Conservation (phyloP, 2,113 vertebrate species). For the Otis tarda region DNA sequence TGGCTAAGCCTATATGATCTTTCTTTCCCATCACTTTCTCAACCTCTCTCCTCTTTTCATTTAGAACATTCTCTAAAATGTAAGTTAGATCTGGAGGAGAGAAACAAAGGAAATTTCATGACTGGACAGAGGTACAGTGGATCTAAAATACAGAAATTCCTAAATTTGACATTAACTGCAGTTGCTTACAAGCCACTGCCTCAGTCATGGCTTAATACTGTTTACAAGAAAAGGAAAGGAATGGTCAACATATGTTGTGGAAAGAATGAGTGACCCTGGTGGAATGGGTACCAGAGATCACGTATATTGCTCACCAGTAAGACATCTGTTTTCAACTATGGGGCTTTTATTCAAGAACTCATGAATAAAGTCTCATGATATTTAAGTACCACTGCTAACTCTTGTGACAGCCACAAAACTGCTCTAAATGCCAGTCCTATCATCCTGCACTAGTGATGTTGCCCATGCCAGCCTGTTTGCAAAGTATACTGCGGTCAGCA, state of each 20-base stretch:
- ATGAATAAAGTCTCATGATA: not conserved
- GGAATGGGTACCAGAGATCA: constrained; percentile 34
- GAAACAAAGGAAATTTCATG: not conserved
- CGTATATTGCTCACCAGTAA: not conserved
- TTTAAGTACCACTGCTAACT: not conserved
- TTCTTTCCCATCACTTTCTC: not conserved
- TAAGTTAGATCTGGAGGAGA: not conserved
- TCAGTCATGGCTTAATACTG: constrained; percentile 3
- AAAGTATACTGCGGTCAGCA: not conserved
- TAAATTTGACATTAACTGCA: not conserved
- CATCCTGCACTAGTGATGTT: not conserved
- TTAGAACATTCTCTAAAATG: not conserved
- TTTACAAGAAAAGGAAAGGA: constrained; percentile 48
- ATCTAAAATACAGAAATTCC: not conserved
- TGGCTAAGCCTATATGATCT: not conserved
- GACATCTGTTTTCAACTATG: constrained; percentile 40
- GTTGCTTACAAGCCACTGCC: not conserved
- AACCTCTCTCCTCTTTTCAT: not conserved
- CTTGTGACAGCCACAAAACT: not conserved
- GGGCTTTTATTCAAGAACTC: not conserved
- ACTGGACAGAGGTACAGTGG: not conserved
- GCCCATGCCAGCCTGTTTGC: not conserved
- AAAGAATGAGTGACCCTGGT: constrained; percentile 43
- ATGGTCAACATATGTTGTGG: constrained; percentile 51
- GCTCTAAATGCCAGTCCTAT: not conserved